Evolutionary conservation across 2,113 vertebrate species (phyloP).

Genomic region (Hymenochirus boettgeri): DNA sequence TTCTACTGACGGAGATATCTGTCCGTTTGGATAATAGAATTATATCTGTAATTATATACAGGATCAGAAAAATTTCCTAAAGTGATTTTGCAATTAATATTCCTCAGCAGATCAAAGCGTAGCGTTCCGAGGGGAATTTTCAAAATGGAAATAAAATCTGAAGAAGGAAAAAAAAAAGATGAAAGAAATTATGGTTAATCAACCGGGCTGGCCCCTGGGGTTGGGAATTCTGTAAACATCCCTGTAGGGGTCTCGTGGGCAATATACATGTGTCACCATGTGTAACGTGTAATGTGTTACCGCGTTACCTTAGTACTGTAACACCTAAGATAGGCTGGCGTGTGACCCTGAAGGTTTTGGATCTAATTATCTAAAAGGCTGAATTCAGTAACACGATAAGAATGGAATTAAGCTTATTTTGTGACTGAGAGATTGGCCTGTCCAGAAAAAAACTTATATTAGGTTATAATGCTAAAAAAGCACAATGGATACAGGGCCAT

Average conservation of each 20-base stretch:
- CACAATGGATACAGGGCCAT: too few species aligned
- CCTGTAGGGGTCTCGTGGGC: neutral
- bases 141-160: too few species aligned
- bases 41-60: neutral
- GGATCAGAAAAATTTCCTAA: neutral
- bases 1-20: too few species aligned
- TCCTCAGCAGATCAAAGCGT: conserved; percentile 11
- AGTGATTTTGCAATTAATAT: conserved; percentile 4
- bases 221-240: conserved; percentile 1
- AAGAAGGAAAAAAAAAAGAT: neutral
- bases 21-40: too few species aligned
- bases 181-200: neutral
- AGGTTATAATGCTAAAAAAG: too few species aligned
- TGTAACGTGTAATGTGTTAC: conserved; percentile 7
- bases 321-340: conserved; percentile 16
- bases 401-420: too few species aligned
- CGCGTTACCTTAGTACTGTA: neutral
- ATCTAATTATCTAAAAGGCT: too few species aligned
- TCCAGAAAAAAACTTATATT: too few species aligned
- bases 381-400: too few species aligned
- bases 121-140: neutral
- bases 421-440: too few species aligned
- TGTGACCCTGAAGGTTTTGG: too few species aligned
- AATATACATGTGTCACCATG: neutral
- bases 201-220: neutral